Conservation (phyloP, 2,113 vertebrate species). For the Etheostoma cragini region DNA sequence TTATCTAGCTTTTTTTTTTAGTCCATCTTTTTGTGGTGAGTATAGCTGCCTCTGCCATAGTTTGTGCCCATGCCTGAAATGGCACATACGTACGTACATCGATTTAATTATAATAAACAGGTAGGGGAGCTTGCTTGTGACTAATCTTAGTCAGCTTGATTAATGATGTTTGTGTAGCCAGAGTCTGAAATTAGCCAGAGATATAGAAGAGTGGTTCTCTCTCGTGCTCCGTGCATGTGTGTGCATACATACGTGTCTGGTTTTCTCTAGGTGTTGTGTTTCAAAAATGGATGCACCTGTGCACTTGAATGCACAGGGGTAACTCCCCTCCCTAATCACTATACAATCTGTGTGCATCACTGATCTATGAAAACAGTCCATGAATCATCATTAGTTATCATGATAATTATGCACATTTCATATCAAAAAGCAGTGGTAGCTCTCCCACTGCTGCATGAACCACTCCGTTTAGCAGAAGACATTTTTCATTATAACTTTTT, state of each 20-base stretch:
- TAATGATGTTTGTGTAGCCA: slow-evolving; percentile 79
- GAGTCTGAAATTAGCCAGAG: slow-evolving; percentile 70
- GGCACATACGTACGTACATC: slow-evolving; percentile 72
- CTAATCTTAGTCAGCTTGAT: slow-evolving; percentile 82
- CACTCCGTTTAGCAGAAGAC: neutral
- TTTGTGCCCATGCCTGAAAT: slow-evolving; percentile 36
- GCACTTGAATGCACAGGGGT: slow-evolving; percentile 53
- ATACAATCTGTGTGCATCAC: slow-evolving; percentile 67
- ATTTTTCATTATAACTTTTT: slow-evolving; percentile 10
- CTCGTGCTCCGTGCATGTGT: slow-evolving; percentile 25
- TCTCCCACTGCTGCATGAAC: slow-evolving; percentile 10
- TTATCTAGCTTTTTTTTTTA: slow-evolving; percentile 30
- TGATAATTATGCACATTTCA: slow-evolving; percentile 66
- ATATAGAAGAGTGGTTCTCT: slow-evolving; percentile 54
- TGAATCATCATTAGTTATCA: slow-evolving; percentile 82
- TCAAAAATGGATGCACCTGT: slow-evolving; percentile 46
- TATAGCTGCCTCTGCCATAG: slow-evolving; percentile 14
- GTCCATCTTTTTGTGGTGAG: slow-evolving; percentile 29
- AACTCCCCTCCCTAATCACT: slow-evolving; percentile 36
- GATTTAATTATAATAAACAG: slow-evolving; percentile 83
- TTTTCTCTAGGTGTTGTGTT: slow-evolving; percentile 28
- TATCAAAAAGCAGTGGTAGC: slow-evolving; percentile 20
- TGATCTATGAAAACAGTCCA: slow-evolving; percentile 71
- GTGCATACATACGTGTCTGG: slow-evolving; percentile 34
- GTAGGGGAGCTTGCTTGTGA: slow-evolving; percentile 67